Conservation (phyloP, 2,797 vertebrate species). For the Brachyrhaphis roseni region DNA sequence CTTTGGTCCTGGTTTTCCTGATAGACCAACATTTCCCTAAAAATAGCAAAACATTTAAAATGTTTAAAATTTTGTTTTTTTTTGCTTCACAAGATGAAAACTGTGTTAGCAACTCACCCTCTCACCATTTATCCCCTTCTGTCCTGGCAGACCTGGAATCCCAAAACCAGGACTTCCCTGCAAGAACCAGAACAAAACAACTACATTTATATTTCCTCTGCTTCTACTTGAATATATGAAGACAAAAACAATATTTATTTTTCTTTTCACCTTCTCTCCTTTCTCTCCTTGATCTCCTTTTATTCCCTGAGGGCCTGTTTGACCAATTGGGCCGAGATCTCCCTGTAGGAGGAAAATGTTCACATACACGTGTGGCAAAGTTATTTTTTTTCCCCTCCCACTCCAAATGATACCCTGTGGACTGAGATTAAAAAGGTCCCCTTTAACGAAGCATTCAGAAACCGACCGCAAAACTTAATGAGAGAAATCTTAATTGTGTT, state of each 20-base stretch:
- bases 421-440: slow-evolving; percentile 49
- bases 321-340: slow-evolving; percentile 83
- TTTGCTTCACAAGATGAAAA: neutral
- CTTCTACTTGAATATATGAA: neutral
- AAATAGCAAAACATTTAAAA: slow-evolving; percentile 37
- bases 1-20: slow-evolving; percentile 89
- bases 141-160: slow-evolving; percentile 87
- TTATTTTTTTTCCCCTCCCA: neutral
- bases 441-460: slow-evolving; percentile 41
- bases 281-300: slow-evolving; percentile 86
- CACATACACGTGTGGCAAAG: slow-evolving; percentile 10
- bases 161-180: slow-evolving; percentile 91
- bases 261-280: slow-evolving; percentile 85
- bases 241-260: neutral
- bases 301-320: slow-evolving; percentile 81
- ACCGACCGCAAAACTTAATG: slow-evolving; percentile 53
- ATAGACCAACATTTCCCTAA: slow-evolving; percentile 92
- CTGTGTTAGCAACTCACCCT: slow-evolving; percentile 79
- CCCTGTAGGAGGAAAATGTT: slow-evolving; percentile 76
- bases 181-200: slow-evolving; percentile 35
- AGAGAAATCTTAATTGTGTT: slow-evolving; percentile 63
- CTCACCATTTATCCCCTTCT: slow-evolving; percentile 89
- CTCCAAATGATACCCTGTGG: slow-evolving; percentile 50
- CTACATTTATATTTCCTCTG: neutral
- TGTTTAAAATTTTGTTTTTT: neutral